Percentiles rank a stretch among this genome's conserved stretches.
These are phyloP conservation scores for Acanthurus tractus DNA, from an alignment of 2,797 vertebrate genomes.

Conservation along the genomic window DNA sequence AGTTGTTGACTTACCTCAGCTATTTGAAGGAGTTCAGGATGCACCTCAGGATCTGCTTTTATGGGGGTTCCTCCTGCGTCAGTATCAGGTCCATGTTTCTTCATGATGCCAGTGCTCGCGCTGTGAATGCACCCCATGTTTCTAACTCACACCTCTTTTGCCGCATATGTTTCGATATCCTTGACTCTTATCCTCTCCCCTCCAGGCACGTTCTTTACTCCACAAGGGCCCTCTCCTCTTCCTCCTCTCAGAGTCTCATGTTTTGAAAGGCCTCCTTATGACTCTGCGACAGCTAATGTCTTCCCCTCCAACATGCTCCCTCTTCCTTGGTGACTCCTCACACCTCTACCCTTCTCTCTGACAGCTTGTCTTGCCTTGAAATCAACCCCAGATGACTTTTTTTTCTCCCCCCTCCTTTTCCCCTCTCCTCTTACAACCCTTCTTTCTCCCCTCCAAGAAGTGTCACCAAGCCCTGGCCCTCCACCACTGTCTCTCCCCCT, in stretches of 20 bases:
- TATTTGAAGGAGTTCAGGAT: constrained; percentile 83
- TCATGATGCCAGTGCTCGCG: constrained; percentile 35
- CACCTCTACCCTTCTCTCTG: constrained; percentile 60
- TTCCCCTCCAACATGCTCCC: constrained; percentile 54
- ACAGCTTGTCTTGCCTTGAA: constrained; percentile 57
- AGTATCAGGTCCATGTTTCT: constrained; percentile 47
- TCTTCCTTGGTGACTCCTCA: constrained; percentile 56
- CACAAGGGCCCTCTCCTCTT: constrained; percentile 16
- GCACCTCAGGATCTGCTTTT: constrained; percentile 65
- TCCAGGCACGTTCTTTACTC: constrained; percentile 25
- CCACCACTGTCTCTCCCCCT: constrained; percentile 8
- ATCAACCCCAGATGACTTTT: constrained; percentile 63
- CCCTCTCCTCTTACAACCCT: constrained; percentile 64
- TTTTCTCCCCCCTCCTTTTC: constrained; percentile 9
- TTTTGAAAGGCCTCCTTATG: constrained; percentile 33
- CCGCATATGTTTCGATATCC: background rate
- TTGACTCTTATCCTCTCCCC: constrained; percentile 3
- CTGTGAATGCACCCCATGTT: constrained; percentile 87
- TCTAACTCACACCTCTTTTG: constrained; percentile 25
- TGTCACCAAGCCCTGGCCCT: constrained; percentile 61
- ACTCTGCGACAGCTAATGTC: constrained; percentile 44
- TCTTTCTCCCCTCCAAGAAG: constrained; percentile 53
- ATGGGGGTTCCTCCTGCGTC: constrained; percentile 60
- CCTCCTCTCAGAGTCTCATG: constrained; percentile 55
- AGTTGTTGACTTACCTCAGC: constrained; percentile 73